phyloP scores from a whole-genome alignment of 1,140 invertebrate species.

The Periplaneta americana region DNA sequence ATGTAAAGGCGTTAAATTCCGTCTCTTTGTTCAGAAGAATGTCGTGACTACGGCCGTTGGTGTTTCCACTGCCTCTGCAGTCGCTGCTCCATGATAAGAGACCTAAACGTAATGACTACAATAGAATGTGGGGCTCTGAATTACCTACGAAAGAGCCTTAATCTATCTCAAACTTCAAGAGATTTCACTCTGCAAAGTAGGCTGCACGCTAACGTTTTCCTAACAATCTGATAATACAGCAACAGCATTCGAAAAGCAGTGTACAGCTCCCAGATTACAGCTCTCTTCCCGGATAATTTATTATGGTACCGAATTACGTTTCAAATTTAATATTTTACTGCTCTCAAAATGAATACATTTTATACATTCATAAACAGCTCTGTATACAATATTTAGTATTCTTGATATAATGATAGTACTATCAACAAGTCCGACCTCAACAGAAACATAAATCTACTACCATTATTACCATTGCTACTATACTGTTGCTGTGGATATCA shows the following conservation, averaged over 20 bases:
- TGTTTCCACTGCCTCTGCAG: neutral
- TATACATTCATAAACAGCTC: too few relatives aligned
- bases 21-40: neutral
- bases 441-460: too few relatives aligned
- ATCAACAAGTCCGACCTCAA: too few relatives aligned
- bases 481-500: too few relatives aligned
- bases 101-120: neutral
- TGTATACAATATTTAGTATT: too few relatives aligned
- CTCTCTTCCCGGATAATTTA: neutral
- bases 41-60: neutral
- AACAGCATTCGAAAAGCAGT: neutral
- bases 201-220: neutral
- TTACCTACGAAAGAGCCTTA: neutral
- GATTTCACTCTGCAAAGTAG: neutral
- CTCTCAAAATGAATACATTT: too few relatives aligned
- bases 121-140: neutral
- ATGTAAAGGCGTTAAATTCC: too few relatives aligned
- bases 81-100: neutral
- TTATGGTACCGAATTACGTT: neutral
- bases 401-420: too few relatives aligned
- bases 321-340: neutral
- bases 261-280: neutral
- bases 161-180: neutral
- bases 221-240: neutral
- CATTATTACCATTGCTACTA: too few relatives aligned